Percentiles rank a stretch among this genome's conserved stretches.
phyloP scores from a whole-genome alignment of 2,888 invertebrate genomes.

The Tetanocera ferruginea region DNA sequence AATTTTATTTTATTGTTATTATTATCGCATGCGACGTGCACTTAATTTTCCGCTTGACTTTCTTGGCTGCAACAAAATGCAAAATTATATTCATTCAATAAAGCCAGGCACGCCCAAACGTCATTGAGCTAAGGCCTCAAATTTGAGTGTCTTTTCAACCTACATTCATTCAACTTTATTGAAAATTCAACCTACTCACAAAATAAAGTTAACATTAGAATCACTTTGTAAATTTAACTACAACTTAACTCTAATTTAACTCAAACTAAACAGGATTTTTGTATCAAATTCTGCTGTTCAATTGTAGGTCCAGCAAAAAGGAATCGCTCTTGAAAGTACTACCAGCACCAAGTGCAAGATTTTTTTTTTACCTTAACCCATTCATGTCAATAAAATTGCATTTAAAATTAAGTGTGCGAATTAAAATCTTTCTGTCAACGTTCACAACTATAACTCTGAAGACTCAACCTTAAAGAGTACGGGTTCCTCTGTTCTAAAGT shows the following conservation, averaged over 20 bases:
- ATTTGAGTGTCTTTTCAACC: no score
- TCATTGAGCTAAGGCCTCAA: not conserved
- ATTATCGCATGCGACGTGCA: conserved; percentile 55
- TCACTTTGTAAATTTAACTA: no score
- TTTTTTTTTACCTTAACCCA: not conserved
- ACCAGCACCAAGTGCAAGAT: not conserved
- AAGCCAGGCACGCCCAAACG: not conserved
- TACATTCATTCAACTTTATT: no score
- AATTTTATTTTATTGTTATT: conserved; percentile 67
- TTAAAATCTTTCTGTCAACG: not conserved
- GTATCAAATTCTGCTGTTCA: no score
- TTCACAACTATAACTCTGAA: not conserved
- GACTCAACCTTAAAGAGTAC: not conserved
- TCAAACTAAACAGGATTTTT: no score
- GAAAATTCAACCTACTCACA: no score
- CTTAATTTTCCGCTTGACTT: conserved; percentile 29
- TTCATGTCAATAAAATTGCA: conserved; percentile 28
- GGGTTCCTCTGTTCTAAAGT: not conserved
- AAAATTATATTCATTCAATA: conserved; percentile 13
- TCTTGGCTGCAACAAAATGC: conserved; percentile 6
- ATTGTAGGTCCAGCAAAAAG: no score
- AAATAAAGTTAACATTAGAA: no score
- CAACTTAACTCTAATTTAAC: no score
- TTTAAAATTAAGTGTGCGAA: conserved; percentile 24
- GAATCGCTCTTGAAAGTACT: no score